Evolutionary conservation across 2,797 vertebrate genomes (phyloP), one percentile per base, ranked within the genome.

Genomic region (Mus spretus): DNA sequence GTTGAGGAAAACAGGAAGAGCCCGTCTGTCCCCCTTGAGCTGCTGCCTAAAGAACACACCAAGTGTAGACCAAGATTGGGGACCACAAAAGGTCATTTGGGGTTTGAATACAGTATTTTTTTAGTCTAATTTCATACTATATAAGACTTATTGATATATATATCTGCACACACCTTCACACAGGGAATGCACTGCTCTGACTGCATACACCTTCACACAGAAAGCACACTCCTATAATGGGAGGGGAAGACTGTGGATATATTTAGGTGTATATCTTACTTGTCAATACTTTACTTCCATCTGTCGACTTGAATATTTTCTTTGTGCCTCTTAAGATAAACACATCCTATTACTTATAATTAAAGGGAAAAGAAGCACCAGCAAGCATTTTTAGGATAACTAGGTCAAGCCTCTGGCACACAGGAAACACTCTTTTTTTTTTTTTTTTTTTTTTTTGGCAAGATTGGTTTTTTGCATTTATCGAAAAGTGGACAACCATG

Each of bases 311-410:
- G 65, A 34, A 34, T 75, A 74, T 47, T 93, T 24, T 78, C 10
- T 53, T 22, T 81, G 13, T 72, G 13, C 44, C 86, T 50, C 57
- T 59, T 40, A 34, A 55, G 80, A 65, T 88, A 78, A 94, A 67
- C 81, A 82, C 22, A 12, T 90, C 57, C 50, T 83, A 47, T 83
- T 84, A 57, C 26, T 15, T 94, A 0, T 79, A 74, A 80, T 44
- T 96, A 11, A 28, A 65, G 59, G 26, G 28, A 13, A 50, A 78
- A 37, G 59, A 92, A 79, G 40, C 59, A 70, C 7, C 14, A 10
- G 61, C 61, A 90, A 74, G 15, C 47, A 61, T 53, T 91, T 91
- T 96, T 75, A 75, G 61, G 14, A 20, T 83, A 59, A 86, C 91
- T 44, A 15, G 65, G 6, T 26, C 70, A 72, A 55, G 34, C 34